phyloP scores from a whole-genome alignment of 2,113 vertebrate genomes.

The Ia io region DNA sequence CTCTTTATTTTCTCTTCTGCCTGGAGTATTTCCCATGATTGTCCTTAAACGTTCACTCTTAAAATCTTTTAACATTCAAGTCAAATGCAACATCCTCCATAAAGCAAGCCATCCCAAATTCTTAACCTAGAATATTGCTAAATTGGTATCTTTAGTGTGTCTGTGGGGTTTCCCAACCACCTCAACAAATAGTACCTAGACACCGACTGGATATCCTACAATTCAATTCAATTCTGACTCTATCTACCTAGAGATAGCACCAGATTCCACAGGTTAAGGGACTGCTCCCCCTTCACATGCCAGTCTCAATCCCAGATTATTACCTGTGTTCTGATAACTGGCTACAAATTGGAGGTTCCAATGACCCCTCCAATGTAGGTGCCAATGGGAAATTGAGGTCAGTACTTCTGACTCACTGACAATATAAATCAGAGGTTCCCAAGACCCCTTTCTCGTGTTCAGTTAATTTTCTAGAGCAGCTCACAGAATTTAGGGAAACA shows the following conservation, averaged over 20 bases:
- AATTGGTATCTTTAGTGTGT: not conserved
- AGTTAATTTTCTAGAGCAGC: not conserved
- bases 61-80: not conserved
- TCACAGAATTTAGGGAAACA: not conserved
- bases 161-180: not conserved
- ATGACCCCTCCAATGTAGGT: not conserved
- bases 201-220: not conserved
- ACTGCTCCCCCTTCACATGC: not conserved
- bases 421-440: not conserved
- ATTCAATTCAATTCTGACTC: not conserved
- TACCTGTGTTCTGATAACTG: not conserved
- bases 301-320: not conserved
- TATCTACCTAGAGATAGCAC: not conserved
- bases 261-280: not conserved
- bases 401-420: not conserved
- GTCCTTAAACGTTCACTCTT: not conserved
- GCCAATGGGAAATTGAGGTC: not conserved
- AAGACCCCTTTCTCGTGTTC: not conserved
- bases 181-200: not conserved
- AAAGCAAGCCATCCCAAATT: not conserved
- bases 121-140: not conserved
- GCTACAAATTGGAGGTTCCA: not conserved
- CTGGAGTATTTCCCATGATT: not conserved
- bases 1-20: not conserved
- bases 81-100: not conserved